Evolutionary conservation across 2,113 vertebrate genomes (phyloP).

Genomic region (Phyllopteryx taeniolatus): DNA sequence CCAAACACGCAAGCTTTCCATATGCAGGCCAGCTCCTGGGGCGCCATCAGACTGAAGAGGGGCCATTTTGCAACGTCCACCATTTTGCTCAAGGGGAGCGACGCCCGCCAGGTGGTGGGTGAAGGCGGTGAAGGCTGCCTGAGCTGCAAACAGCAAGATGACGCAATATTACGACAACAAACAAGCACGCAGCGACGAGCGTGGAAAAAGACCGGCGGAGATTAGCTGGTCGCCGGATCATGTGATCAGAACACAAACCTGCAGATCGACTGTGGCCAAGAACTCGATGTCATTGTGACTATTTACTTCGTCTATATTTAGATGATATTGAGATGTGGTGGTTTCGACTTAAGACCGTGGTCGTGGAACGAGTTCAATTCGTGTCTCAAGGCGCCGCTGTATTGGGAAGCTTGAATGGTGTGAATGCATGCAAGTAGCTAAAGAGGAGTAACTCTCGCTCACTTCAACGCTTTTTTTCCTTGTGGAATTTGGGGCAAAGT

Average conservation of each 20-base stretch:
- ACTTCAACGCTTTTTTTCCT: too few relatives aligned
- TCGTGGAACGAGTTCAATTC: too few relatives aligned
- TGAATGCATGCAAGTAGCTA: too few relatives aligned
- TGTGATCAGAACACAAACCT: conserved; percentile 4
- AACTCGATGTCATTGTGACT: neutral
- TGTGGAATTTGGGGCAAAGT: too few relatives aligned
- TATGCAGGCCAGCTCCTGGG: conserved; percentile 83
- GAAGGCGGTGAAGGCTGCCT: neutral
- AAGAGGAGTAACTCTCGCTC: too few relatives aligned
- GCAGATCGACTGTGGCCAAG: neutral
- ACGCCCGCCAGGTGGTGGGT: neutral
- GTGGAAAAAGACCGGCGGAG: neutral
- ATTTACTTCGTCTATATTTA: too few relatives aligned
- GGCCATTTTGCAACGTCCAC: conserved; percentile 96
- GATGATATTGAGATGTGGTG: too few relatives aligned
- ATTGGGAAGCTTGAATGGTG: too few relatives aligned
- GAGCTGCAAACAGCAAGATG: conserved; percentile 10
- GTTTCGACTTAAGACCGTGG: too few relatives aligned
- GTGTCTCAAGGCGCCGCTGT: too few relatives aligned
- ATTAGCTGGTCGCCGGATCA: conserved; percentile 9
- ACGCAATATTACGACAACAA: conserved; percentile 1
- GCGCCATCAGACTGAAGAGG: conserved; percentile 86
- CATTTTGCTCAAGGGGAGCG: conserved; percentile 67
- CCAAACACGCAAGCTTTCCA: conserved; percentile 92
- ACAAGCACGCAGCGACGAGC: neutral